These are phyloP conservation scores for Diarsia rubi DNA, from an alignment of 2,888 invertebrate species.

Conservation along the genomic window DNA sequence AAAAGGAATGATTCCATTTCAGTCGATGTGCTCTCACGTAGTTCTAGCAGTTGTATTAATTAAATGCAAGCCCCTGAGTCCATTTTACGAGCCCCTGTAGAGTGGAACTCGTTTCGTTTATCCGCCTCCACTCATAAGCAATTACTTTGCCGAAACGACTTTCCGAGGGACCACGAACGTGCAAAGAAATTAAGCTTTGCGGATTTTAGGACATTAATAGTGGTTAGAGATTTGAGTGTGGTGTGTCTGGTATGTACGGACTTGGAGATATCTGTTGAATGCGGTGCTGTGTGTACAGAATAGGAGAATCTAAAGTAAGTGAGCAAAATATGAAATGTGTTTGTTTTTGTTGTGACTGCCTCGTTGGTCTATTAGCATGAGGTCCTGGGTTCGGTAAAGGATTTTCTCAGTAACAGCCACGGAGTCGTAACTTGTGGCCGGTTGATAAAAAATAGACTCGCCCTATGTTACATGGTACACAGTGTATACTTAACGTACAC, in stretches of 20 bases:
- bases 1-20: constrained; percentile 86
- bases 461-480: neutral
- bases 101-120: constrained; percentile 89
- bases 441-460: neutral
- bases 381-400: neutral
- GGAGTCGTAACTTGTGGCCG: too few relatives aligned
- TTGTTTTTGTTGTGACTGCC: neutral
- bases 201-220: constrained; percentile 84
- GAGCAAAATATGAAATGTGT: neutral
- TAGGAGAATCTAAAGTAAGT: neutral
- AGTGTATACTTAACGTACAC: neutral
- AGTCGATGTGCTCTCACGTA: constrained; percentile 85
- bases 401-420: too few relatives aligned
- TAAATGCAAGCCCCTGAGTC: constrained; percentile 89
- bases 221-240: constrained; percentile 77
- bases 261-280: constrained; percentile 43
- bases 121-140: constrained; percentile 90
- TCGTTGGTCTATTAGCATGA: neutral
- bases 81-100: constrained; percentile 87
- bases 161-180: constrained; percentile 83
- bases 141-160: constrained; percentile 88
- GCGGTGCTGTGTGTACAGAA: constrained; percentile 14
- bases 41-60: constrained; percentile 87
- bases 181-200: constrained; percentile 87
- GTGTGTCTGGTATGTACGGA: constrained; percentile 64